Evolutionary conservation across 1,140 invertebrate genomes (phyloP).

Genomic region (Brachionus sp.): DNA sequence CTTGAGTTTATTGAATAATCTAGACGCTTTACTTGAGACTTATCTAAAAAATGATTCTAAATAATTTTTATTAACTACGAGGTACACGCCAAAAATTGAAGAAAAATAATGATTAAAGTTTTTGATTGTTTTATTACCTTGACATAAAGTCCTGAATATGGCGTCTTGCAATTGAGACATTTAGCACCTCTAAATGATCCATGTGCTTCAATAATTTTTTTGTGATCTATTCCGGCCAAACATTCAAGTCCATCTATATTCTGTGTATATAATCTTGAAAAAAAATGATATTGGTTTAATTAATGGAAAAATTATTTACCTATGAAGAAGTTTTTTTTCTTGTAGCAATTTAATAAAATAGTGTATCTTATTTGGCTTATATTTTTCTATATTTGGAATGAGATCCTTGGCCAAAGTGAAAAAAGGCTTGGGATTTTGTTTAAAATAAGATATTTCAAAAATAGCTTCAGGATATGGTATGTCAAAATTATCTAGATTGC

Average conservation of each 20-base stretch:
- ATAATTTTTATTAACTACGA: neutral
- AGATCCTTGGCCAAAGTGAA: constrained; percentile 84
- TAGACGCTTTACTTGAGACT: too few relatives aligned
- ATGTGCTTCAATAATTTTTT: constrained; percentile 86
- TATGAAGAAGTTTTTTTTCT: constrained; percentile 16
- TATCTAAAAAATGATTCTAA: neutral
- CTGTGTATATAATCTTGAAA: constrained; percentile 60
- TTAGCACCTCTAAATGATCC: constrained; percentile 84
- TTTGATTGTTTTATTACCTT: neutral
- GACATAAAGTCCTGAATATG: constrained; percentile 62
- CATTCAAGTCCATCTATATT: constrained; percentile 90
- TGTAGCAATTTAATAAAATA: constrained; percentile 44
- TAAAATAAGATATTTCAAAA: constrained; percentile 84
- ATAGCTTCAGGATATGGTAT: constrained; percentile 71
- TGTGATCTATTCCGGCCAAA: constrained; percentile 75
- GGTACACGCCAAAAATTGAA: neutral
- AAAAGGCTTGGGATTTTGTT: constrained; percentile 78
- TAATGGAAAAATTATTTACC: neutral
- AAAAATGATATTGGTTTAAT: neutral
- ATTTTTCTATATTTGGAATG: constrained; percentile 68
- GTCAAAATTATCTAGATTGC: neutral
- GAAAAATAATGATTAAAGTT: neutral
- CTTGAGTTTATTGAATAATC: too few relatives aligned
- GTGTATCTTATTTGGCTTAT: constrained; percentile 29
- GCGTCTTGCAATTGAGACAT: constrained; percentile 72